Conservation (phyloP, 2,113 vertebrate genomes). For the Phaethornis superciliosus region DNA sequence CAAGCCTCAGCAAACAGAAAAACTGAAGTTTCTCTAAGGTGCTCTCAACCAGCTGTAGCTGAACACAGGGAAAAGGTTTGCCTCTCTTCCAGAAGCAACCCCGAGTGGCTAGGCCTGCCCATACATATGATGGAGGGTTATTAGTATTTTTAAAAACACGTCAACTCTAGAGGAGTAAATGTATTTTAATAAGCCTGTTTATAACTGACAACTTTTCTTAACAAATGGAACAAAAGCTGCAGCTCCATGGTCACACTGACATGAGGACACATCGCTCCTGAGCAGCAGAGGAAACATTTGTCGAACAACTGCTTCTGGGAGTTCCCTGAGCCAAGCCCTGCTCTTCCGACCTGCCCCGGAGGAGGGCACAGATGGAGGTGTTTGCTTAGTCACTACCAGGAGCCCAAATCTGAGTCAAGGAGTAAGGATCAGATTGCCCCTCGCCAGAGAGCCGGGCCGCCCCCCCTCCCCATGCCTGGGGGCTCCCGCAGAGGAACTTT, state of each 20-base stretch:
- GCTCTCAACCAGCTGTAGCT: not conserved
- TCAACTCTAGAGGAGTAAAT: not conserved
- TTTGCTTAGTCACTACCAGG: not conserved
- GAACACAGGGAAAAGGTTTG: not conserved
- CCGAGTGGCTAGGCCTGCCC: not conserved
- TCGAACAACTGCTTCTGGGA: not conserved
- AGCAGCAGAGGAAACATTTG: constrained; percentile 17
- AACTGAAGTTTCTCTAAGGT: not conserved
- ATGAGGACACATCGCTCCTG: not conserved
- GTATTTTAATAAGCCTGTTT: not conserved
- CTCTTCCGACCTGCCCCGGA: not conserved
- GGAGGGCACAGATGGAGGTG: rapidly evolving
- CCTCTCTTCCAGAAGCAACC: not conserved
- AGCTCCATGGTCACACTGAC: not conserved
- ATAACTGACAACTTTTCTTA: not conserved
- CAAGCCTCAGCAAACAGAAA: not conserved
- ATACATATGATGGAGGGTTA: not conserved
- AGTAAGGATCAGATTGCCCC: not conserved
- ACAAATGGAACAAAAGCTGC: constrained; percentile 5
- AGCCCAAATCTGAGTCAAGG: not conserved
- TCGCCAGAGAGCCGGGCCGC: too few relatives aligned
- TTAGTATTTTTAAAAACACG: not conserved
- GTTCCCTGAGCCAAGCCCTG: not conserved
- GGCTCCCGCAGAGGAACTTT: not conserved
- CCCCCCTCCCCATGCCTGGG: too few relatives aligned